Conservation (phyloP, 2,888 invertebrate genomes). For the Carabus problematicus region DNA sequence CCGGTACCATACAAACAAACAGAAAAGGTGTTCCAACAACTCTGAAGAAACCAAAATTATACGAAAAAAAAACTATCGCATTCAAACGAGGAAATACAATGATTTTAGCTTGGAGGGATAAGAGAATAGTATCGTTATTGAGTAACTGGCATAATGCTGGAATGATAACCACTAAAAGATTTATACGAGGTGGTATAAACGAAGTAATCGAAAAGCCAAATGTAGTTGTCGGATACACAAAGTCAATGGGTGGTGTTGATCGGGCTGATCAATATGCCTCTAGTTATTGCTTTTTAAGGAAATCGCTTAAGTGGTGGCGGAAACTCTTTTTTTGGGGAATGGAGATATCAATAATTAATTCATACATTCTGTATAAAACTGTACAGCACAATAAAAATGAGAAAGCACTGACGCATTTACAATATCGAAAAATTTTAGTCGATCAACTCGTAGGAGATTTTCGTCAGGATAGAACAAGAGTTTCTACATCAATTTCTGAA, state of each 20-base stretch:
- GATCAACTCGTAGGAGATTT: slow-evolving; percentile 44
- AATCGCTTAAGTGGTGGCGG: slow-evolving; percentile 49
- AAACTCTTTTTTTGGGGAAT: slow-evolving; percentile 49
- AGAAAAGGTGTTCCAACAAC: slow-evolving; percentile 44
- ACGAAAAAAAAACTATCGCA: slow-evolving; percentile 35
- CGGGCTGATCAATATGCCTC: slow-evolving; percentile 47
- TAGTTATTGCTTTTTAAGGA: slow-evolving; percentile 47
- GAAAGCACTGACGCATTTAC: slow-evolving; percentile 44
- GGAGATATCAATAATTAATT: slow-evolving; percentile 45
- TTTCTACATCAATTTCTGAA: slow-evolving; percentile 38
- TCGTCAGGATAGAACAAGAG: slow-evolving; percentile 24
- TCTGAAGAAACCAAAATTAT: slow-evolving; percentile 45
- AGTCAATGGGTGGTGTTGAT: slow-evolving; percentile 48
- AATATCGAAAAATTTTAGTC: slow-evolving; percentile 45
- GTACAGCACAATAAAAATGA: slow-evolving; percentile 39
- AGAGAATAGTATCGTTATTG: slow-evolving; percentile 45
- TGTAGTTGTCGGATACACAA: slow-evolving; percentile 44
- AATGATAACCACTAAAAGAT: slow-evolving; percentile 39
- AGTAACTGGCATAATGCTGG: slow-evolving; percentile 44
- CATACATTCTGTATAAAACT: slow-evolving; percentile 46
- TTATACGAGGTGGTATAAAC: slow-evolving; percentile 28
- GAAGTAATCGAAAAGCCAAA: slow-evolving; percentile 43
- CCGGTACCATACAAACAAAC: slow-evolving; percentile 46
- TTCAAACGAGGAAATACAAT: slow-evolving; percentile 32
- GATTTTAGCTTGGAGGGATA: slow-evolving; percentile 45